Percentiles rank a stretch among this genome's conserved stretches.
Conservation (phyloP, 2,888 invertebrate genomes). For the Cryptus armator region DNA sequence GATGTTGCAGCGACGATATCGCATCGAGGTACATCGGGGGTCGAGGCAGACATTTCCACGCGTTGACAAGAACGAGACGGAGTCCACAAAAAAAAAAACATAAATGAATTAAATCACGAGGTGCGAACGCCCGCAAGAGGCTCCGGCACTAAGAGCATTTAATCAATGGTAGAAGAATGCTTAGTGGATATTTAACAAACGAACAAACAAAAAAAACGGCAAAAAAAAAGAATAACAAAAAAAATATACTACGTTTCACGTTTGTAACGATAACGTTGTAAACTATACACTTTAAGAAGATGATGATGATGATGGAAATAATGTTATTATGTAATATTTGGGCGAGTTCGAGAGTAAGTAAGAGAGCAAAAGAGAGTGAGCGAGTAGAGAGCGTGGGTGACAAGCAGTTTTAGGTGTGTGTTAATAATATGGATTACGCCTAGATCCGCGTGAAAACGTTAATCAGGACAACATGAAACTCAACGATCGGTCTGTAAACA, state of each 20-base stretch:
- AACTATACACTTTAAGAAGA: conserved; percentile 72
- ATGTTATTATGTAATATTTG: conserved; percentile 80
- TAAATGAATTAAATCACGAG: conserved; percentile 64
- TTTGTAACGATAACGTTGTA: conserved; percentile 77
- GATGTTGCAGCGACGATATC: conserved; percentile 48
- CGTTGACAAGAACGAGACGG: conserved; percentile 29
- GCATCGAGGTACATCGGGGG: conserved; percentile 64
- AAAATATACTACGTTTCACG: conserved; percentile 76
- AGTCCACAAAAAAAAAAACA: conserved; percentile 56
- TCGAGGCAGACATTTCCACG: conserved; percentile 1
- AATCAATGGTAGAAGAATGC: conserved; percentile 82
- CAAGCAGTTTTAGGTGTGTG: conserved; percentile 70
- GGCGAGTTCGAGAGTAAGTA: conserved; percentile 63
- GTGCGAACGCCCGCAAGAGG: conserved; percentile 69
- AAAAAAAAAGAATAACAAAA: conserved; percentile 56
- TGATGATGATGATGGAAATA: conserved; percentile 69
- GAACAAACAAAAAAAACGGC: conserved; percentile 49
- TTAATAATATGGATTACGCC: conserved; percentile 70
- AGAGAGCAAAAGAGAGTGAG: conserved; percentile 49
- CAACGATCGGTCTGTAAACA: conserved; percentile 64
- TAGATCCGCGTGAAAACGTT: conserved; percentile 65
- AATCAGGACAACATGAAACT: conserved; percentile 65
- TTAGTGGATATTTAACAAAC: conserved; percentile 77
- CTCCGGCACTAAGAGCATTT: conserved; percentile 83
- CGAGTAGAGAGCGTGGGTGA: conserved; percentile 53